phyloP scores from a whole-genome alignment of 2,113 vertebrate species.

The Gnathonemus echidnorhynchus region DNA sequence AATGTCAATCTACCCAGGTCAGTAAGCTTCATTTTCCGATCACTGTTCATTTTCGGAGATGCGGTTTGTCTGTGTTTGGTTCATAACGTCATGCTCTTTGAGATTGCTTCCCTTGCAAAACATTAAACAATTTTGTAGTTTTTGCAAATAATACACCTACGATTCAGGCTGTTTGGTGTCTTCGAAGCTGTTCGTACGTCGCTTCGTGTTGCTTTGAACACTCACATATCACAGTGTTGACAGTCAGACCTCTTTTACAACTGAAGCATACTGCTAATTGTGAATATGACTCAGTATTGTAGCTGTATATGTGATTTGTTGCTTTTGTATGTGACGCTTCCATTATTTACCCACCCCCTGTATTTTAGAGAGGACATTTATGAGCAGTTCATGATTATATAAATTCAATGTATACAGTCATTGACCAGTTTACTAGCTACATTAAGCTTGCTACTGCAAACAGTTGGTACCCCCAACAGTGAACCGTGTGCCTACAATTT shows the following conservation, averaged over 20 bases:
- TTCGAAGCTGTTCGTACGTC: background rate
- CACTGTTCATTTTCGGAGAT: background rate
- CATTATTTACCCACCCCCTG: background rate
- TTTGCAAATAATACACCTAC: background rate
- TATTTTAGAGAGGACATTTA: background rate
- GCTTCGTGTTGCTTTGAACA: background rate
- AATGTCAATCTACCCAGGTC: too few relatives aligned
- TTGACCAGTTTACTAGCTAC: background rate
- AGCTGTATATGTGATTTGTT: background rate
- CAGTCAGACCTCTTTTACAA: background rate
- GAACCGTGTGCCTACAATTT: background rate
- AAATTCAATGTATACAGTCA: background rate
- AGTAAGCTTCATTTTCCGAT: background rate
- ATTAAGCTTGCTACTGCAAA: background rate
- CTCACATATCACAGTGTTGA: background rate
- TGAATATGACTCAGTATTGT: background rate
- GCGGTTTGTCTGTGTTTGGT: background rate
- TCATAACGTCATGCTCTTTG: background rate
- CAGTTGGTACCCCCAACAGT: background rate
- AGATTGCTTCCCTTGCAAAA: background rate
- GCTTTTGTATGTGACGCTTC: background rate
- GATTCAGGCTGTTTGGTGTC: background rate
- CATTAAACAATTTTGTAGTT: background rate
- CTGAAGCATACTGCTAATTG: background rate
- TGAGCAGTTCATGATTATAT: background rate